Conservation (phyloP, 2,797 vertebrate species). For the Argyrosomus regius region DNA sequence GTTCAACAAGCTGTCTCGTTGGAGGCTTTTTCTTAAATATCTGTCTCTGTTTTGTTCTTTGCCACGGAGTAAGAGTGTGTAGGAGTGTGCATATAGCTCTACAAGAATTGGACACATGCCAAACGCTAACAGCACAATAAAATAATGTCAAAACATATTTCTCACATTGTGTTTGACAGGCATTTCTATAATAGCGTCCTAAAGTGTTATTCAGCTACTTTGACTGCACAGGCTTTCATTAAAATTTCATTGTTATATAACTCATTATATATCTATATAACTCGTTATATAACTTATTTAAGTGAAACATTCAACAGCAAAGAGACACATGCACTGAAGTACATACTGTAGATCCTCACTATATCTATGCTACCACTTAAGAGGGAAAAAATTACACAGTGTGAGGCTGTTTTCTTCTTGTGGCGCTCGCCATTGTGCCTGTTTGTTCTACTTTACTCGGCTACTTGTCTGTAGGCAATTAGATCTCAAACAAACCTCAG, state of each 20-base stretch:
- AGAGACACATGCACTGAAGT: no score
- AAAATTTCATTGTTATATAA: slow-evolving; percentile 10
- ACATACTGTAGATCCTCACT: no score
- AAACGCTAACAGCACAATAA: background rate
- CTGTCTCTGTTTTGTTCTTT: slow-evolving; percentile 21
- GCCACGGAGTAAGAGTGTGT: background rate
- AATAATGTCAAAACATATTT: background rate
- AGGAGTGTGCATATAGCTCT: background rate
- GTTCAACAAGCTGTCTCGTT: slow-evolving; percentile 26
- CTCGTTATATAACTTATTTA: no score
- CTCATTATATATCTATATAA: background rate
- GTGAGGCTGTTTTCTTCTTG: no score
- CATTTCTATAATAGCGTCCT: background rate
- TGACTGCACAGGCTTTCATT: background rate
- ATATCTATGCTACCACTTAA: no score
- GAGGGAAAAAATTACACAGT: no score
- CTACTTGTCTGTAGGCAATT: no score
- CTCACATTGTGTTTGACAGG: slow-evolving; percentile 13
- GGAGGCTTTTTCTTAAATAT: slow-evolving; percentile 24
- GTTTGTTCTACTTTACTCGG: no score
- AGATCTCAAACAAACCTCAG: no score
- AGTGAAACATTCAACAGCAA: no score
- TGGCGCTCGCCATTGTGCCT: no score
- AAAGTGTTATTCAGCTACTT: background rate
- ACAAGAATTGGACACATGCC: background rate